These are phyloP conservation scores for Hirundichthys speculiger DNA, from an alignment of 2,113 vertebrate species.

Conservation along the genomic window DNA sequence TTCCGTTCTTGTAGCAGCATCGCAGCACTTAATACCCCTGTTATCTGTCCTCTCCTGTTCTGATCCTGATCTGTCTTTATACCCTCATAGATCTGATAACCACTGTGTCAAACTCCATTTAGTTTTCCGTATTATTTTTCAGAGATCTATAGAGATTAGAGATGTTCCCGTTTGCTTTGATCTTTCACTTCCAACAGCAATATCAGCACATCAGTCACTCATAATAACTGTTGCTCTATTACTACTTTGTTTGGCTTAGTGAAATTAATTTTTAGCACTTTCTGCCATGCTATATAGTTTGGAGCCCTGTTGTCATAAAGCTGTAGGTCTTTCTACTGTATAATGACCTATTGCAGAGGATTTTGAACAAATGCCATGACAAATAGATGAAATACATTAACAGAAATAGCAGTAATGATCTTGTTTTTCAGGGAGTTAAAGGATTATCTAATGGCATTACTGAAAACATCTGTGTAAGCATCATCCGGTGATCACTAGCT, in stretches of 20 bases:
- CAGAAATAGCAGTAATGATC: constrained; percentile 71
- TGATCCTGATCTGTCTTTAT: constrained; percentile 46
- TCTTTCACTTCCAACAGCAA: constrained; percentile 23
- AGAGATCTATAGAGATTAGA: constrained; percentile 29
- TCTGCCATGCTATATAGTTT: constrained; percentile 23
- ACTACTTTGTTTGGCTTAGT: constrained; percentile 28
- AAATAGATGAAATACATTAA: constrained; percentile 71
- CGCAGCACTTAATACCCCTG: constrained; percentile 34
- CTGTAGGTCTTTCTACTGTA: constrained; percentile 47
- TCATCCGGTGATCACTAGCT: constrained; percentile 36
- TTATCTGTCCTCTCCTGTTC: constrained; percentile 42
- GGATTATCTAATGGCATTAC: constrained; percentile 77
- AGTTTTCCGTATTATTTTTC: constrained; percentile 35
- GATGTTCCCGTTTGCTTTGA: constrained; percentile 20
- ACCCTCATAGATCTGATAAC: constrained; percentile 54
- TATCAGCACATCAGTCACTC: constrained; percentile 4
- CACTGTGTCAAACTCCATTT: constrained; percentile 49
- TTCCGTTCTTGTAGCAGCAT: constrained; percentile 21
- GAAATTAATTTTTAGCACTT: constrained; percentile 48
- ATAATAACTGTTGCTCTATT: constrained; percentile 14
- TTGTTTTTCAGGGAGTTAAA: constrained; percentile 74
- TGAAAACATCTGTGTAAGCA: constrained; percentile 76
- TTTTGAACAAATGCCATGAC: constrained; percentile 62
- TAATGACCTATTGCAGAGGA: constrained; percentile 56
- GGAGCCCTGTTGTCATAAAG: constrained; percentile 47